Evolutionary conservation across 2,797 vertebrate genomes (phyloP).

Genomic region (Enteromius unitaeniatus): DNA sequence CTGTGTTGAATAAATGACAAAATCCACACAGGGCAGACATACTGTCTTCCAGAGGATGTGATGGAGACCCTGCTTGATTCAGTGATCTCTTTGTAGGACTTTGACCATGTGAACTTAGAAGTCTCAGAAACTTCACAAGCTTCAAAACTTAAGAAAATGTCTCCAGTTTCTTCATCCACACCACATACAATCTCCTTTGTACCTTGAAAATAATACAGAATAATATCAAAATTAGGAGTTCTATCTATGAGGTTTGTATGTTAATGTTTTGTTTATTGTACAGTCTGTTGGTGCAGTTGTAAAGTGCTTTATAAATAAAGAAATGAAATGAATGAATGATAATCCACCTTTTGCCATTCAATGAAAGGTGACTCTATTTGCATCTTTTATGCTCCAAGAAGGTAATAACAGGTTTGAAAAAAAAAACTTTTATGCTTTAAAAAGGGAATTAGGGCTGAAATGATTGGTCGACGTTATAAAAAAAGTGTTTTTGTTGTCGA

Average conservation of each 20-base stretch:
- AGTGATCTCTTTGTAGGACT: conserved; percentile 87
- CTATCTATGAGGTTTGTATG: too few species aligned
- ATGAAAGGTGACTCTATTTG: not conserved
- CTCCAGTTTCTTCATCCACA: conserved; percentile 90
- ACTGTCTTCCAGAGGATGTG: conserved; percentile 83
- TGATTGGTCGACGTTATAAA: not conserved
- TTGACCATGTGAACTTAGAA: conserved; percentile 91
- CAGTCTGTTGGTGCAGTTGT: too few species aligned
- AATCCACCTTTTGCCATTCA: not conserved
- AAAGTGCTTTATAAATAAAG: too few species aligned
- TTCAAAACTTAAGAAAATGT: conserved; percentile 90
- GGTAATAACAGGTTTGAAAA: not conserved
- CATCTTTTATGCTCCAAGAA: not conserved
- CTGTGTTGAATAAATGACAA: not conserved
- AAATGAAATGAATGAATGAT: too few species aligned
- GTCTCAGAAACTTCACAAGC: conserved; percentile 88
- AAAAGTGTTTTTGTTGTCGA: not conserved
- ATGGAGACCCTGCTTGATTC: conserved; percentile 79
- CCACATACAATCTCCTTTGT: conserved; percentile 88
- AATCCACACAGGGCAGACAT: conserved; percentile 63
- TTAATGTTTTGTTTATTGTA: too few species aligned
- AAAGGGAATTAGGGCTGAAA: not conserved
- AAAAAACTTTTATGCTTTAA: not conserved
- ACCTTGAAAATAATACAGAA: conserved; percentile 71
- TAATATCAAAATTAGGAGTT: not conserved